Evolutionary conservation across 2,113 vertebrate genomes (phyloP).

Genomic region (Turnix velox): DNA sequence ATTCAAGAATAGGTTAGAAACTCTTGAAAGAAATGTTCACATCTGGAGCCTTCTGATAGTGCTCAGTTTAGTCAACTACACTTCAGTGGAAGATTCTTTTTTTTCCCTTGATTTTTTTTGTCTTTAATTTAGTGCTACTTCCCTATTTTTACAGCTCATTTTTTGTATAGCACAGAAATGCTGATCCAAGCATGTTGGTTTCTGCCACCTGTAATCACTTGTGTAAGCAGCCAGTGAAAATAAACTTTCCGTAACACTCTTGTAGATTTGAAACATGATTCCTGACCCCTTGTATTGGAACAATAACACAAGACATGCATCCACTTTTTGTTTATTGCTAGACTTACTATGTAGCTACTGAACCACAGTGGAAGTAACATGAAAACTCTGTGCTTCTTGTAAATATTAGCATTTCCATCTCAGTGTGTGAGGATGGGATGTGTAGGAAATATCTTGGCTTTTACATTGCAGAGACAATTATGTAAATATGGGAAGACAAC

Average conservation of each 20-base stretch:
- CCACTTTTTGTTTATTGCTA: slow-evolving; percentile 53
- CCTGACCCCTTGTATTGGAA: slow-evolving; percentile 52
- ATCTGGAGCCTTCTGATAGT: background rate
- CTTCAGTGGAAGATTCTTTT: background rate
- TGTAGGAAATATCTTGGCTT: background rate
- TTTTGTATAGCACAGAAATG: slow-evolving; percentile 6
- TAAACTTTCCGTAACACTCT: slow-evolving; percentile 50
- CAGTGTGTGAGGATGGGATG: background rate
- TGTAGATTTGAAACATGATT: slow-evolving; percentile 44
- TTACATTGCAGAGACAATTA: background rate
- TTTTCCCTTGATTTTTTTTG: background rate
- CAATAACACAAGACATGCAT: slow-evolving; percentile 45
- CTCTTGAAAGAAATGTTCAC: background rate
- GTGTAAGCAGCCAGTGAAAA: slow-evolving; percentile 62
- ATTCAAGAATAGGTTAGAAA: background rate
- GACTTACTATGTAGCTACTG: slow-evolving; percentile 55
- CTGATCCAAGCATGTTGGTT: slow-evolving; percentile 16
- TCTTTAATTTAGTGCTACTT: background rate
- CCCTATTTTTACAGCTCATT: background rate
- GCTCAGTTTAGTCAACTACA: background rate
- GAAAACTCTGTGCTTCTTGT: slow-evolving; percentile 41
- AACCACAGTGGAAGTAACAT: slow-evolving; percentile 42
- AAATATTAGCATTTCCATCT: slow-evolving; percentile 49
- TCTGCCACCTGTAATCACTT: slow-evolving; percentile 63
- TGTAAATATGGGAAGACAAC: background rate